These are phyloP conservation scores for Hipparchia semele DNA, from an alignment of 2,888 invertebrate genomes.

Conservation along the genomic window DNA sequence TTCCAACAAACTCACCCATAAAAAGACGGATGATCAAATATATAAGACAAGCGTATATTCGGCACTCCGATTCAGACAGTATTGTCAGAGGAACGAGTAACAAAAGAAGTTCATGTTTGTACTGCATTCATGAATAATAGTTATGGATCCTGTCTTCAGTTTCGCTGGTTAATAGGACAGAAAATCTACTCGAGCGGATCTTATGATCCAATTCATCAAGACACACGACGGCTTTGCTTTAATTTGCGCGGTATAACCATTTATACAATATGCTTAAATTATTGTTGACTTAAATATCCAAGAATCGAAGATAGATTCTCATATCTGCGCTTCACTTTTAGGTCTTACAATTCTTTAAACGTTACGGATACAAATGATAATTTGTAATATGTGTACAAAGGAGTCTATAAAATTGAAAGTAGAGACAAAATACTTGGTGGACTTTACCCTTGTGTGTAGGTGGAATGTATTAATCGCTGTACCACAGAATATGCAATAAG, in stretches of 20 bases:
- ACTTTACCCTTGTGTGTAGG: too few species aligned
- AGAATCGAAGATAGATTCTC: not conserved
- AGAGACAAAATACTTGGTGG: too few species aligned
- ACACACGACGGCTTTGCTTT: slow-evolving; percentile 21
- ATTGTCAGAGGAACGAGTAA: slow-evolving; percentile 13
- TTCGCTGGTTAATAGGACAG: slow-evolving; percentile 66
- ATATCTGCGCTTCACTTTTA: not conserved
- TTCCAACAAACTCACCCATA: slow-evolving; percentile 61
- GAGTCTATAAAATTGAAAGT: too few species aligned
- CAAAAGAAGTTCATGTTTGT: slow-evolving; percentile 21
- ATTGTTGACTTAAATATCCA: too few species aligned
- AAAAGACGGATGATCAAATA: slow-evolving; percentile 43
- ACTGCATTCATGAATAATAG: slow-evolving; percentile 45
- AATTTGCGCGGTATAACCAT: not conserved
- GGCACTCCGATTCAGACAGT: slow-evolving; percentile 10
- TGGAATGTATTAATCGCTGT: too few species aligned
- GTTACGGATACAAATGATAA: too few species aligned
- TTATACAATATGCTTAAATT: too few species aligned
- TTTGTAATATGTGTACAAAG: too few species aligned
- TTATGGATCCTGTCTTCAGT: slow-evolving; percentile 56
- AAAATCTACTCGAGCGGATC: slow-evolving; percentile 60
- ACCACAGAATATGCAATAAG: too few species aligned
- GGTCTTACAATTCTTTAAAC: too few species aligned
- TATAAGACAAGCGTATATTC: slow-evolving; percentile 20
- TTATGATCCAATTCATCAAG: slow-evolving; percentile 34